Conservation (phyloP, 1,140 invertebrate species). For the Psilanteris sp. region DNA sequence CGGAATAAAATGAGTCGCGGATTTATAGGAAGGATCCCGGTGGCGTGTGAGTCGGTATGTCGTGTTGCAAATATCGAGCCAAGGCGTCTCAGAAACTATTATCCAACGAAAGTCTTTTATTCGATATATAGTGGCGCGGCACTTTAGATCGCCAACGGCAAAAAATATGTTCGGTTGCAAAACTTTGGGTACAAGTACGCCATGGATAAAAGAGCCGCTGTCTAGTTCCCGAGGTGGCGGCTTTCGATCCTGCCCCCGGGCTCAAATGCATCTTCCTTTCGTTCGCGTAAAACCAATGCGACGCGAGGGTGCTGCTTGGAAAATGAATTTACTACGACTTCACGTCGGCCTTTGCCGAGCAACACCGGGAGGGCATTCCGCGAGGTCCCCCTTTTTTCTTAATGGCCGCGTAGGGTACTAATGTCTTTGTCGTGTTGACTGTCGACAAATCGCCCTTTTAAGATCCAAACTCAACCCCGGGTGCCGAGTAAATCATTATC, state of each 20-base stretch:
- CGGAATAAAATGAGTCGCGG: conserved; percentile 22
- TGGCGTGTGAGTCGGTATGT: conserved; percentile 9
- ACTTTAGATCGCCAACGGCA: conserved; percentile 25
- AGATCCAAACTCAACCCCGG: conserved; percentile 46
- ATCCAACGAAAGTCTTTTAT: conserved; percentile 31
- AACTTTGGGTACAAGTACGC: conserved; percentile 23
- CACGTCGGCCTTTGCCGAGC: conserved; percentile 68
- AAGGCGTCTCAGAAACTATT: conserved; percentile 22
- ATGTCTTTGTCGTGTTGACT: conserved; percentile 77
- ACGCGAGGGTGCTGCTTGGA: conserved; percentile 57
- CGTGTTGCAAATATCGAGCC: conserved; percentile 26
- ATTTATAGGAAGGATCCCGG: conserved; percentile 17
- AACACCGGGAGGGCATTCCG: conserved; percentile 70
- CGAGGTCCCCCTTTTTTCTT: conserved; percentile 62
- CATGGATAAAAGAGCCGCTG: conserved; percentile 39
- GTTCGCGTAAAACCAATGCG: conserved; percentile 42
- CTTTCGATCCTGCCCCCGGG: conserved; percentile 56
- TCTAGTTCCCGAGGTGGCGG: conserved; percentile 29
- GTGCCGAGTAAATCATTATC: conserved; percentile 63
- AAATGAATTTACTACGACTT: conserved; percentile 73
- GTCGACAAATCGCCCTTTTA: conserved; percentile 76
- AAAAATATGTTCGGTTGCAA: conserved; percentile 22
- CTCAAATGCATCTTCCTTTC: conserved; percentile 53
- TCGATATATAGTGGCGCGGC: conserved; percentile 17
- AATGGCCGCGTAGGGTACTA: conserved; percentile 71